Conservation (phyloP, 2,797 vertebrate genomes). For the Hapalemur alaotrensis region DNA sequence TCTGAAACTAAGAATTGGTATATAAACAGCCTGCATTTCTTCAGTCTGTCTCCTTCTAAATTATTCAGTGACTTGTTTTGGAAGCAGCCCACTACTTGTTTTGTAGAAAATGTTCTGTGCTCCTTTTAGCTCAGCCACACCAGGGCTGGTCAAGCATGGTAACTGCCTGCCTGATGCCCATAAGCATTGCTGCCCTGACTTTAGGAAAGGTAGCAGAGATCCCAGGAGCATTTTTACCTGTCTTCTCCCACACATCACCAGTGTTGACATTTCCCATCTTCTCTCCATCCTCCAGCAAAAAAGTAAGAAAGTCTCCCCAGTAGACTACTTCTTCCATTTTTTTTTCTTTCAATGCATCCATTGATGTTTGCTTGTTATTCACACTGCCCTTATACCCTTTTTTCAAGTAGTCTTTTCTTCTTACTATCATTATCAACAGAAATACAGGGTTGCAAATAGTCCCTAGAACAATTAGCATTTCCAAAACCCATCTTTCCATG, state of each 20-base stretch:
- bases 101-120: not conserved
- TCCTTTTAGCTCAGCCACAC: not conserved
- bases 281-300: not conserved
- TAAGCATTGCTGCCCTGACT: not conserved
- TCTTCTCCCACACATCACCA: not conserved
- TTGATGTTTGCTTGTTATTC: not conserved
- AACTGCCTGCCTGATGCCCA: not conserved
- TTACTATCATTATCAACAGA: not conserved
- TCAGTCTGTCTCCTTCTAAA: conserved; percentile 7
- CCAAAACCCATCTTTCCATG: not conserved
- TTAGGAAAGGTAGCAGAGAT: not conserved
- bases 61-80: not conserved
- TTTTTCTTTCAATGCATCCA: not conserved
- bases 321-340: not conserved
- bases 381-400: not conserved
- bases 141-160: not conserved
- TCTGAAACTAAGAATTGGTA: not conserved
- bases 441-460: not conserved
- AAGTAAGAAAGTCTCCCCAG: not conserved
- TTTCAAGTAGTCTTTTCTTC: not conserved
- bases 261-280: not conserved
- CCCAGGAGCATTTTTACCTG: not conserved
- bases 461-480: not conserved
- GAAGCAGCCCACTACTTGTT: not conserved
- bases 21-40: not conserved